Base-by-base conservation (phyloP, 2,888 invertebrate species). In the Allolobophora icterica region DNA sequence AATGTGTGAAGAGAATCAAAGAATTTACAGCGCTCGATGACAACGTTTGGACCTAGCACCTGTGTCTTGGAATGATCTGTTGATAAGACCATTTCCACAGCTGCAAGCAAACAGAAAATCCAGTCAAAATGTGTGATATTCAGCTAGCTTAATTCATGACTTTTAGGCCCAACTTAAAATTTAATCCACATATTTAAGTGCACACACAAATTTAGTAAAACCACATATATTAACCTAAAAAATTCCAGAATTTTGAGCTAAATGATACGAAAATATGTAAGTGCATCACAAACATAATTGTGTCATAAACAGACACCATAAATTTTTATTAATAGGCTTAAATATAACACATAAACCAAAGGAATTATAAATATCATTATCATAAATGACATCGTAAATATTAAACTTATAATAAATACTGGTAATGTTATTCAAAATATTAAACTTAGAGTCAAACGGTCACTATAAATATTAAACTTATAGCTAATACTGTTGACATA, bases 351-450 rank as follows among this genome's bases (percentile, higher is more conserved):
- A 52, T 52, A 21, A 52, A 52, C 52, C 21, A n/a, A 71, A 71
- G 71, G 30, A 71, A n/a, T n/a, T 71, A 71, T n/a, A 71, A 71
- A n/a, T 71, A 71, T 71, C n/a, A 71, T n/a, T n/a, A 71, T 71
- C 30, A 71, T n/a, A 71, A 71, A 71, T n/a, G 71, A n/a, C 30
- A 71, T 71, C n/a, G n/a, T 71, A 71, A n/a, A 30, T 71, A 71
- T 71, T 71, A 4, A 71, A 8, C 71, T 71, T 8, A n/a, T 1
- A 71, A 11, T 58, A 6, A 71, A 71, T 71, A n/a, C 71, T 52
- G 52, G 52, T 2, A 24, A 1, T 52, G 52, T 52, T 24, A 52
- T 52, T 24, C 17, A 24, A 52, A 52, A 52, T 71, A 71, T 71
- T 71, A 11, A 71, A 71, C 38, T n/a, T n/a, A n/a, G n/a, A 8